Base-by-base conservation (phyloP, 2,888 invertebrate genomes). In the Yponomeuta malinellus region DNA sequence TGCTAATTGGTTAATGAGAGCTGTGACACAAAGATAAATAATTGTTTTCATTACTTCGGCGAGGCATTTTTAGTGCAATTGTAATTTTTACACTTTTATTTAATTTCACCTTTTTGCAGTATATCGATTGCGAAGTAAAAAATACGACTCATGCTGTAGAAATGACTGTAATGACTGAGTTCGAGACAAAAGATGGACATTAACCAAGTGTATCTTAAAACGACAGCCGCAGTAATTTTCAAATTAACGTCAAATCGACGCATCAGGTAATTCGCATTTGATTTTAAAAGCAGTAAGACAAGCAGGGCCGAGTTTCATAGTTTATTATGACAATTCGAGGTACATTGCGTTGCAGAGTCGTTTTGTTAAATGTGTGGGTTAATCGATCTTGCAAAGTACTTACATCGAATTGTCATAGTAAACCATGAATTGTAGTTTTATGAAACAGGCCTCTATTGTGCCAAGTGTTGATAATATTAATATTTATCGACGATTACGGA, bases 1-100 rank as follows among this genome's bases (percentile, higher is more conserved):
- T 68, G 33, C 68, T 68, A 68, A 68, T 68, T 68, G 68, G 68
- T 68, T 10, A 48, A 68, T 52, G 10, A 48, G 12, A 23, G 68
- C 31, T 37, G 68, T 31, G 52, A 48, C 15, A 31, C 48, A 31
- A 31, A n/a, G 31, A 68, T 23, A 52, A 68, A 68, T 68, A 68
- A 29, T 52, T 68, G 68, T 52, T 68, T 68, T 68, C 52, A 68
- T 68, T 52, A 29, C 68, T 43, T 8, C 43, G 8, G 1, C 48
- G 68, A 12, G 29, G 68, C 23, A 68, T 68, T 68, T 43, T 15
- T 37, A 37, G 37, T 12, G n/a, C n/a, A 33, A 43, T 43, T 43
- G 33, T 67, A 15, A 33, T 67, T 67, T 37, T 67, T 43, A 37
- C 67, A 64, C 23, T 23, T 63, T 8, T 5, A 9, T 63, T 29